A percentile compares a stretch with the other conserved stretches of the same genome.
These are phyloP conservation scores for Darevskia nairensis DNA, from an alignment of 2,797 vertebrate genomes.

Conservation along the genomic window DNA sequence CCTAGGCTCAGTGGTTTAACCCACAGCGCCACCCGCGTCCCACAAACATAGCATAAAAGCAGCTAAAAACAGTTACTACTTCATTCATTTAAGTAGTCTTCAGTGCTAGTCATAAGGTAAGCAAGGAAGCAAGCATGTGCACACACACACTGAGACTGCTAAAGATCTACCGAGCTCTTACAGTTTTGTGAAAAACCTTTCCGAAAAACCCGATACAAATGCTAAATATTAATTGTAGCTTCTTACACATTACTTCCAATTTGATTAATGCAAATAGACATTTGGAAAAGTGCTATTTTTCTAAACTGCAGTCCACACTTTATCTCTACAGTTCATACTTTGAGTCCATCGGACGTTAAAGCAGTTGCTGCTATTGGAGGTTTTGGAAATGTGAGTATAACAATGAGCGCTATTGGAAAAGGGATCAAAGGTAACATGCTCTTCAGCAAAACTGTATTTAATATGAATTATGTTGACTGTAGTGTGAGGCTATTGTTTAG, in stretches of 20 bases:
- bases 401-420: rapidly evolving
- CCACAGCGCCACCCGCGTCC: too few relatives aligned
- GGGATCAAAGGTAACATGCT: neutral
- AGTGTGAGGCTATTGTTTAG: neutral
- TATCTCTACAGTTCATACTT: slow-evolving; percentile 74
- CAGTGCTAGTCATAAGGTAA: neutral
- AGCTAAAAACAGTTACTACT: too few relatives aligned
- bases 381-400: slow-evolving; percentile 76
- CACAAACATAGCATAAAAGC: too few relatives aligned
- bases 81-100: neutral
- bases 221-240: neutral
- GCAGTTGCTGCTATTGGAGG: slow-evolving; percentile 73
- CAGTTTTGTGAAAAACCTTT: neutral
- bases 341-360: slow-evolving; percentile 79
- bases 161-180: neutral
- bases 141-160: neutral
- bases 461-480: slow-evolving; percentile 3
- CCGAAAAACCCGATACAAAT: neutral
- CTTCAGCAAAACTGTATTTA: neutral
- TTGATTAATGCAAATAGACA: neutral
- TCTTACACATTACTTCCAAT: neutral
- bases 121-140: too few relatives aligned
- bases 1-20: too few relatives aligned
- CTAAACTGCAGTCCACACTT: slow-evolving; percentile 22
- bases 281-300: slow-evolving; percentile 7